Base-by-base conservation (phyloP, 92 coral and sea anemone species). In the Epizoanthus stellaris region DNA sequence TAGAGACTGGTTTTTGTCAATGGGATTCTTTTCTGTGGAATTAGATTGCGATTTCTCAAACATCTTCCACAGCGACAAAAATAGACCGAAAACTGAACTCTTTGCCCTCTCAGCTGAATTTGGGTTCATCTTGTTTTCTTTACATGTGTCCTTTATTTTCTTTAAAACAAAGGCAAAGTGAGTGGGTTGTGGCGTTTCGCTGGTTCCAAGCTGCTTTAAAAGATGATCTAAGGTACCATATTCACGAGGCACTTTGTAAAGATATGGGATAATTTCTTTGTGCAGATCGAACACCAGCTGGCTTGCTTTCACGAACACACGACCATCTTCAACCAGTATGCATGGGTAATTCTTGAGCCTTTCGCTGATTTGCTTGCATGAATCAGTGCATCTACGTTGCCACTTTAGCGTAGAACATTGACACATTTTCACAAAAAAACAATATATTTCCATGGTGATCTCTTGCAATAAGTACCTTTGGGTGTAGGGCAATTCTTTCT, bases 381-480 rank as follows among this genome's bases (percentile, higher is more conserved):
- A 59, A 23, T 73, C 73, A 10, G 81, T 72, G 71, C 87, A 84
- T 3, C 73, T 67, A 0, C 43, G 57, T 11, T 21, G 40, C 15
- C 89, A 70, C 11, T 66, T 76, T 17, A 61, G 53, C 13, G 71
- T 60, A 65, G 73, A 66, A 75, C 90, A 82, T 0, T 56, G 13
- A 82, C 92, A 77, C 14, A 13, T 17, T 13, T 43, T 19, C 40
- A 39, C 64, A 15, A 95, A 85, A 76, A 91, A 93, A 17, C 42
- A 21, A 75, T 91, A 95, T 10, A 91, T 88, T 52, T 82, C 80
- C 39, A 53, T 53, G 92, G 85, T 82, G 3, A 95, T 77, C 49
- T 86, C 36, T 3, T 58, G 38, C 25, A 93, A 75, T 11, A 87
- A 64, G 6, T 52, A 19, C 1, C 91, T 90, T 64, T 64, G 66